A percentile compares a stretch with the other conserved stretches of the same genome.
phyloP scores from a whole-genome alignment of 2,888 invertebrate species.

The Morpho deidamia region DNA sequence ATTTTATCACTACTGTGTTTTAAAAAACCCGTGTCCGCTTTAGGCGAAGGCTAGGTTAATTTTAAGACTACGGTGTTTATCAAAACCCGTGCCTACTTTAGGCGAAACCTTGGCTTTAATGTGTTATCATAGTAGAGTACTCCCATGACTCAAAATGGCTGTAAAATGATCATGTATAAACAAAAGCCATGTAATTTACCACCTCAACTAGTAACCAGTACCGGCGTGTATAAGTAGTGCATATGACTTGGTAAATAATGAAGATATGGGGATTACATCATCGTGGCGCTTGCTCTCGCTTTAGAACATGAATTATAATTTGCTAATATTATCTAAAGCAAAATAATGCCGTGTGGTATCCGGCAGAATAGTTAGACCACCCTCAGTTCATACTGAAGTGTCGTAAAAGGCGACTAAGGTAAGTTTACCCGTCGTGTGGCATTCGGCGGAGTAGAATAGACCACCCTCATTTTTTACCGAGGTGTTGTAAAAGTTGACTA shows the following conservation, averaged over 20 bases:
- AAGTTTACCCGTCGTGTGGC: too few species aligned
- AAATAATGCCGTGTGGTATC: too few species aligned
- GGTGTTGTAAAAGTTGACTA: too few species aligned
- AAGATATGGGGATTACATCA: constrained; percentile 30
- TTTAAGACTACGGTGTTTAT: constrained; percentile 1
- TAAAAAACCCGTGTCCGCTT: too few species aligned
- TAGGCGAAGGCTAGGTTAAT: not conserved
- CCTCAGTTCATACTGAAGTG: too few species aligned
- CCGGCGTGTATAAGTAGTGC: constrained; percentile 26
- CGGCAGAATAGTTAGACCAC: too few species aligned
- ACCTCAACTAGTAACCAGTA: constrained; percentile 12
- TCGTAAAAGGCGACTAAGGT: too few species aligned
- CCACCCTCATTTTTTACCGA: too few species aligned
- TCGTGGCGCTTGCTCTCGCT: constrained; percentile 9
- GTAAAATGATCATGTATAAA: constrained; percentile 21
- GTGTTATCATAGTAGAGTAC: constrained; percentile 18
- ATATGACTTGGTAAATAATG: constrained; percentile 25
- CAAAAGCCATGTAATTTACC: constrained; percentile 21
- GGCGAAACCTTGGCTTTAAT: constrained; percentile 18
- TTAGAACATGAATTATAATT: constrained; percentile 5
- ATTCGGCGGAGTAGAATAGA: too few species aligned
- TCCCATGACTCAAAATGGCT: constrained; percentile 10
- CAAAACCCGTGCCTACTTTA: constrained; percentile 5
- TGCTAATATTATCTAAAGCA: not conserved
- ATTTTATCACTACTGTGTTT: not conserved